Base-by-base conservation (phyloP, 2,888 invertebrate species). In the Lasioglossum figueresi region DNA sequence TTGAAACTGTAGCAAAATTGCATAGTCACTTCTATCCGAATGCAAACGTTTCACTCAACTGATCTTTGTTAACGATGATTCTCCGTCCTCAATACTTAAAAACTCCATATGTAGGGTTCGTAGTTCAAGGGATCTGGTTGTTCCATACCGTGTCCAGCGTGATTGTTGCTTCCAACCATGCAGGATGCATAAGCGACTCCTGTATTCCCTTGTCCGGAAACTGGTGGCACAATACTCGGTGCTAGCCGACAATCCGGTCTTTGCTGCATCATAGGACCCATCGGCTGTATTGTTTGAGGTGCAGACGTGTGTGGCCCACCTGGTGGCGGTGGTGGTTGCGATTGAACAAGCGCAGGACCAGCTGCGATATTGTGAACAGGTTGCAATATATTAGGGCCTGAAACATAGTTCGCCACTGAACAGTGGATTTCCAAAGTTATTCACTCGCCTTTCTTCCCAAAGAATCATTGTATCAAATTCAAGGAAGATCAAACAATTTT, bases 41-140 rank as follows among this genome's bases (percentile, higher is more conserved):
- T 63, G 19, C 31, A 31, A 19, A 63, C 6, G 27, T 63, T 63
- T 63, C 31, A 16, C 16, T 34, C 37, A 68, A 34, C 8, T 34
- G 12, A 19, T 68, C 10, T 23, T 68, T 4, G 23, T 68, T 34
- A 34, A 70, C 31, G 43, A 23, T 68, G 31, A 23, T 59, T 6
- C 23, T 37, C 1, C 34, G 27, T 70, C n/a, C 19, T 73, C 37
- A 12, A 31, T 10, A 48, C 3, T 90, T 92, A 95, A 86, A 95
- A 95, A 79, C 93, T 94, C 95, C 95, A 95, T 76, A 95, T 95
- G 72, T 95, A 95, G 10, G 94, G 94, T 87, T 95, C 95, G 77
- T 94, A 95, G 84, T 94, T 95, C 76, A 95, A 90, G 16, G 94
- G 90, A 83, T 95, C 95, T 0, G 93, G 88, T 83, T 94, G 95